Evolutionary conservation across 2,113 vertebrate species (phyloP), one percentile per base, ranked within the genome.

Genomic region (Sigmodon hispidus): DNA sequence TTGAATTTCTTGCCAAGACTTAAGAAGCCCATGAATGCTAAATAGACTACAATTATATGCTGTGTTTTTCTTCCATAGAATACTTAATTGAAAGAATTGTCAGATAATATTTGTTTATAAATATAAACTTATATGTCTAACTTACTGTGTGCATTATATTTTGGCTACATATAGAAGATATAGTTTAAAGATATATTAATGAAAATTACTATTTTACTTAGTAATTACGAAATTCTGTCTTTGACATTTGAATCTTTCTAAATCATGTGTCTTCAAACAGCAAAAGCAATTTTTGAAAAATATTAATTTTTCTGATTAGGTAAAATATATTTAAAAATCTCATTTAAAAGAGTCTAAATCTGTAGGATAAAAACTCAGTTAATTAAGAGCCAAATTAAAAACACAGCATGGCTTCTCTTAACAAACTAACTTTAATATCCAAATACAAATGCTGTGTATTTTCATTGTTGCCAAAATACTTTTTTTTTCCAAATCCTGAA

Each of bases 301-400:
- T 52, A 34, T 50, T 86, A 87, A 57, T 16, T 73, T 7, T 79
- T 31, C 22, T 83, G n/a, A 88, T 70, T 48, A 65, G 50, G n/a
- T 89, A 80, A 50, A 85, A 55, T 50, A 48, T 69, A 40, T 57
- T 67, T 36, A n/a, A 70, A 83, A 45, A 65, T 59, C 63, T 81
- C 65, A 0, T 76, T 81, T 40, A 70, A 34, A 61, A 76, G 12
- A 81, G 55, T 22, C 5, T 87, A 83, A 79, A 88, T 81, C 31
- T 91, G 17, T 76, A 52, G 12, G 84, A 85, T 57, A 73, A 87
- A 92, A 90, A 75, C 34, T 89, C 34, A 81, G 26, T 72, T 7
- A 92, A 79, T 48, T 83, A 91, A n/a, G 48, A 93, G 0, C 63
- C 83, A 81, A 76, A 65, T 83, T 92, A 69, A 50, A 87, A 87